phyloP scores from a whole-genome alignment of 2,888 invertebrate species.

The Ypsolopha sequella region DNA sequence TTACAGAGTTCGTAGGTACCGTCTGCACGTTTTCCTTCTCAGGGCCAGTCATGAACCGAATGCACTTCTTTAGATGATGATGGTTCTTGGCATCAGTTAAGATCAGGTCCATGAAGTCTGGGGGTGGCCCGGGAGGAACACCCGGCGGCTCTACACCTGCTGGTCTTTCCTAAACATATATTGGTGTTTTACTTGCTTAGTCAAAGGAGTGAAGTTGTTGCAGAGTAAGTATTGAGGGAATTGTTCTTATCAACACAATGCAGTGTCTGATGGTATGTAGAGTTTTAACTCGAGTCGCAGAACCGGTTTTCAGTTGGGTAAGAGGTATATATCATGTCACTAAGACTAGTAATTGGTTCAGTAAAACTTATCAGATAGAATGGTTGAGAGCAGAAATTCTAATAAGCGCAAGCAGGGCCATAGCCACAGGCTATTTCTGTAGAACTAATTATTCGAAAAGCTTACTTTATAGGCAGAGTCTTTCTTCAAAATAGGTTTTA shows the following conservation, averaged over 20 bases:
- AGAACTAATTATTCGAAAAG: conserved; percentile 7
- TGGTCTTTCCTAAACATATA: conserved; percentile 40
- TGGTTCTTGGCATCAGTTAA: conserved; percentile 26
- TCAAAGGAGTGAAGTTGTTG: neutral
- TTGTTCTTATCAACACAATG: too few species aligned
- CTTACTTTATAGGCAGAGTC: conserved; percentile 69
- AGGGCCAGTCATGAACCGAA: conserved; percentile 62
- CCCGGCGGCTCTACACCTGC: conserved; percentile 79
- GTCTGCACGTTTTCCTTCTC: too few species aligned
- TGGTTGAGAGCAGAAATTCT: too few species aligned
- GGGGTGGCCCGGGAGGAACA: conserved; percentile 88
- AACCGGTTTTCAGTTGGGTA: too few species aligned
- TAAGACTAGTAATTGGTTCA: too few species aligned
- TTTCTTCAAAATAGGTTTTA: conserved; percentile 82
- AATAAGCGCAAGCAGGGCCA: neutral
- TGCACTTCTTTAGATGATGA: conserved; percentile 57
- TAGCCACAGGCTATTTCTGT: neutral
- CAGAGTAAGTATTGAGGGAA: neutral
- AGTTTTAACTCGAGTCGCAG: too few species aligned
- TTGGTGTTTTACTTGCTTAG: too few species aligned
- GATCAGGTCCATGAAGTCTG: conserved; percentile 74
- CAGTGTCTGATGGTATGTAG: too few species aligned
- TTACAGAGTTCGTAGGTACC: too few species aligned
- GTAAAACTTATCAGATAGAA: too few species aligned
- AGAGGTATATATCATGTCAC: too few species aligned